Evolutionary conservation across 2,113 vertebrate genomes (phyloP).

Genomic region (Pteronura brasiliensis): DNA sequence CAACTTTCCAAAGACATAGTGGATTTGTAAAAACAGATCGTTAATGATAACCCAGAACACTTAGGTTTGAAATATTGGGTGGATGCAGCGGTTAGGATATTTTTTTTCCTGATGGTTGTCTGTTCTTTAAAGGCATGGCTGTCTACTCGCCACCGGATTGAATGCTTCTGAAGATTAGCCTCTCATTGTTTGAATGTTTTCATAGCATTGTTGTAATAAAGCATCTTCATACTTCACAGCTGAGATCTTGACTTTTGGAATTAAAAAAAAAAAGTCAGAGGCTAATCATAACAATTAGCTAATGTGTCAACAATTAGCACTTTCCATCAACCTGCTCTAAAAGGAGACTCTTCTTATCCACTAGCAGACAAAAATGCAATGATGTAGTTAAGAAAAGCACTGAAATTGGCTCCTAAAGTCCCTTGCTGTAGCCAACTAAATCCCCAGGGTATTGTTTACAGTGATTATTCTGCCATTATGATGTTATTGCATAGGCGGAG

Average conservation of each 20-base stretch:
- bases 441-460: conserved; percentile 85
- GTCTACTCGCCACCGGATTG: conserved; percentile 82
- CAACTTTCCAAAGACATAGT: conserved; percentile 92
- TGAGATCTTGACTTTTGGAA: conserved; percentile 87
- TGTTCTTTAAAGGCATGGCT: conserved; percentile 81
- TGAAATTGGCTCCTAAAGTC: conserved; percentile 80
- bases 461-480: conserved; percentile 89
- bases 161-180: conserved; percentile 86
- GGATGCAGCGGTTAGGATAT: conserved; percentile 77
- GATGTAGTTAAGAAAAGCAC: conserved; percentile 88
- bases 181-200: conserved; percentile 88
- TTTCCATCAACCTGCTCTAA: conserved; percentile 84
- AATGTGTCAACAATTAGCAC: conserved; percentile 90
- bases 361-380: conserved; percentile 87
- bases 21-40: conserved; percentile 88
- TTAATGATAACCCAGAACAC: conserved; percentile 88
- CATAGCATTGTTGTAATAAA: conserved; percentile 85
- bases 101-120: conserved; percentile 80
- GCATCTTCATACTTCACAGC: conserved; percentile 87
- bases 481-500: conserved; percentile 84
- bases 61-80: conserved; percentile 86
- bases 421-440: conserved; percentile 79
- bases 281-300: conserved; percentile 93
- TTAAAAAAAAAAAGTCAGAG: conserved; percentile 79
- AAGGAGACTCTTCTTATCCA: conserved; percentile 89